These are phyloP conservation scores for Amiota minor DNA, from an alignment of 2,888 invertebrate genomes.

Conservation along the genomic window DNA sequence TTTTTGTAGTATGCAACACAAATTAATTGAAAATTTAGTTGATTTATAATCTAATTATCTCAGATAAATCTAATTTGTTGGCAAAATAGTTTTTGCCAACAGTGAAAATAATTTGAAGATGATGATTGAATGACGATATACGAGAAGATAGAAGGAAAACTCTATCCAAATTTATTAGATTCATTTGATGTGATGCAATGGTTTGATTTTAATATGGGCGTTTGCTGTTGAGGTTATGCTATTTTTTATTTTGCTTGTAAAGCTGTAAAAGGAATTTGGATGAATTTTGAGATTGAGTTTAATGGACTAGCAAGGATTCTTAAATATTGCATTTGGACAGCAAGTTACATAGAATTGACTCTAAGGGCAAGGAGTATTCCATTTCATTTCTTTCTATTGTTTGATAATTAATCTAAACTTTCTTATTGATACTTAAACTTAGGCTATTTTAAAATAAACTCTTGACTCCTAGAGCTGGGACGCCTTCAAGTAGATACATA, in stretches of 20 bases:
- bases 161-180: neutral
- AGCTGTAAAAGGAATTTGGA: too few relatives aligned
- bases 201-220: constrained; percentile 8
- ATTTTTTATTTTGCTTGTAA: neutral
- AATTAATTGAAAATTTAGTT: constrained; percentile 60
- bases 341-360: too few relatives aligned
- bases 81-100: constrained; percentile 5
- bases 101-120: neutral
- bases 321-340: neutral
- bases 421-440: too few relatives aligned
- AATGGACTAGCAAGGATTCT: neutral
- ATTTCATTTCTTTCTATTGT: too few relatives aligned
- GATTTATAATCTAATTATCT: constrained; percentile 23
- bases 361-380: too few relatives aligned
- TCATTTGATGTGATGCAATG: neutral
- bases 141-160: neutral
- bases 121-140: too few relatives aligned
- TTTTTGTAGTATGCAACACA: constrained; percentile 45
- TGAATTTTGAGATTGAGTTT: neutral
- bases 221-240: neutral
- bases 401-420: too few relatives aligned
- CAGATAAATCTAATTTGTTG: constrained; percentile 38
- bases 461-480: too few relatives aligned
- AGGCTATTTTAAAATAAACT: too few relatives aligned
- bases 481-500: too few relatives aligned